A percentile compares a stretch with the other conserved stretches of the same genome.
These are phyloP conservation scores for Eulemur albifrons DNA, from an alignment of 2,797 vertebrate genomes.

Conservation along the genomic window DNA sequence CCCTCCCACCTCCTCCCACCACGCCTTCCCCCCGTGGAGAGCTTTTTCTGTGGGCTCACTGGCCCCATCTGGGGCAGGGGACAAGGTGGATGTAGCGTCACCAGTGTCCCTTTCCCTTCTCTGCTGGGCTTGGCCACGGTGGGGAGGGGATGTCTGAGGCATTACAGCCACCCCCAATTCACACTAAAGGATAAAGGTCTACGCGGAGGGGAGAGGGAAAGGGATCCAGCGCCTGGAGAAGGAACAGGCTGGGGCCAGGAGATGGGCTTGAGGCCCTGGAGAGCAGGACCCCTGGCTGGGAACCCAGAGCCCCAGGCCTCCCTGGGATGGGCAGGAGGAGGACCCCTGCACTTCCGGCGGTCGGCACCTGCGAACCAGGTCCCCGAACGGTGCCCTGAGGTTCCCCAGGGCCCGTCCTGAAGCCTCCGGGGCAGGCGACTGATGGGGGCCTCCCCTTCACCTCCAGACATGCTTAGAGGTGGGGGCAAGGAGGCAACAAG, in stretches of 20 bases:
- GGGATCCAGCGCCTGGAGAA: not conserved
- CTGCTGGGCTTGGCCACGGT: not conserved
- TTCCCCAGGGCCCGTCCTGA: not conserved
- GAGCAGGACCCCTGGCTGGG: not conserved
- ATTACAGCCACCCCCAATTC: not conserved
- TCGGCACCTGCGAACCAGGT: not conserved
- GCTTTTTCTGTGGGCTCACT: not conserved
- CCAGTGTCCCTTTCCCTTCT: not conserved
- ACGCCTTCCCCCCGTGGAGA: not conserved
- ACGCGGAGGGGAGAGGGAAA: not conserved
- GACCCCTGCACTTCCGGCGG: not conserved
- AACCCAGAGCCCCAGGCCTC: not conserved
- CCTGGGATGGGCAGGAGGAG: not conserved
- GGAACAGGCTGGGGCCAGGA: not conserved
- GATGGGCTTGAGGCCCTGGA: no score
- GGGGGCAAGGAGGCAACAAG: not conserved
- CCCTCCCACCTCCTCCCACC: not conserved
- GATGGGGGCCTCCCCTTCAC: not conserved
- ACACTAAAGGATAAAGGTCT: not conserved
- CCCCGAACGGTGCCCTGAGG: not conserved
- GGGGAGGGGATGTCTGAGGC: not conserved
- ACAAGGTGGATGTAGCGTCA: fast-evolving
- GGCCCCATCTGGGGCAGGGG: not conserved
- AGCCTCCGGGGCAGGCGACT: not conserved
- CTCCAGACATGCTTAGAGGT: fast-evolving